Evolutionary conservation across 2,888 invertebrate genomes (phyloP).

Genomic region (Pyralis farinalis): DNA sequence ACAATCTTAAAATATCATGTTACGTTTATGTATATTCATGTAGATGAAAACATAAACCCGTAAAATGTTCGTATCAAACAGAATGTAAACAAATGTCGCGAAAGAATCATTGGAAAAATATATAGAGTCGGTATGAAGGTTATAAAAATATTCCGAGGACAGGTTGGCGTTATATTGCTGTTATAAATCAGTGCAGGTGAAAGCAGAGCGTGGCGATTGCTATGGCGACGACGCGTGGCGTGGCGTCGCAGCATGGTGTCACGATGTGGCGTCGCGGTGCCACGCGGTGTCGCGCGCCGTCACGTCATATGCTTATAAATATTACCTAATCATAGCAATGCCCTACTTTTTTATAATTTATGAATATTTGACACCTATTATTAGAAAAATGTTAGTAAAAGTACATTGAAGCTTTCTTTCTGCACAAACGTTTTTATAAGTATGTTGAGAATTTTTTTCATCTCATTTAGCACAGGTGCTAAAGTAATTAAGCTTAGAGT

Average conservation of each 20-base stretch:
- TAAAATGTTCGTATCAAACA: slow-evolving; percentile 4
- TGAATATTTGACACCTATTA: slow-evolving; percentile 8
- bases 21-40: too few species aligned
- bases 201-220: slow-evolving; percentile 41
- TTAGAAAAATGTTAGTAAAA: too few species aligned
- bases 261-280: slow-evolving; percentile 40
- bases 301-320: slow-evolving; percentile 12
- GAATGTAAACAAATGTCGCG: slow-evolving; percentile 36
- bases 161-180: slow-evolving; percentile 73
- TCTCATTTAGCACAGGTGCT: too few species aligned
- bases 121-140: slow-evolving; percentile 49
- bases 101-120: slow-evolving; percentile 38
- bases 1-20: too few species aligned
- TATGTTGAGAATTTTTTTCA: too few species aligned
- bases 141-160: slow-evolving; percentile 76
- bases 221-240: slow-evolving; percentile 36
- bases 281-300: slow-evolving; percentile 25
- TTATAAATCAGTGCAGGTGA: slow-evolving; percentile 72
- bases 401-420: too few species aligned
- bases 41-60: too few species aligned
- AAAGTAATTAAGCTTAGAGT: too few species aligned
- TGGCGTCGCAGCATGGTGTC: slow-evolving; percentile 31
- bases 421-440: too few species aligned
- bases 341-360: slow-evolving; percentile 9
- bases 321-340: slow-evolving; percentile 6